phyloP scores from a whole-genome alignment of 2,888 invertebrate genomes.

The Xestia ashworthii region DNA sequence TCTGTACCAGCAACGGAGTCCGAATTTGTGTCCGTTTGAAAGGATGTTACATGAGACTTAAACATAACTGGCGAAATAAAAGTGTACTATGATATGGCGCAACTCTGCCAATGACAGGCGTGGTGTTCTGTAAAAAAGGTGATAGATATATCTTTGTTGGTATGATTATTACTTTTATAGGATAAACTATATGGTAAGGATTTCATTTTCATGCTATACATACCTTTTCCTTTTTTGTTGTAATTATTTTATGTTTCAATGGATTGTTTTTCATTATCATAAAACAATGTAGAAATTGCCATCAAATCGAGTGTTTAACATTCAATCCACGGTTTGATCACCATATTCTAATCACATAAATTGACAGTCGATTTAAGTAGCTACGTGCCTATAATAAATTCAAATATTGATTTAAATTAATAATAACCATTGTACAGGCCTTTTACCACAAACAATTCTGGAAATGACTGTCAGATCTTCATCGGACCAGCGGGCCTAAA shows the following conservation, averaged over 20 bases:
- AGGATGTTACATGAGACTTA: not conserved
- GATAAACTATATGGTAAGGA: no score
- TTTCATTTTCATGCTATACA: not conserved
- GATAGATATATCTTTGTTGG: no score
- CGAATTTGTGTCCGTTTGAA: not conserved
- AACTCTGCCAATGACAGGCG: not conserved
- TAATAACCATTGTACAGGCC: not conserved
- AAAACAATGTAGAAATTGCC: not conserved
- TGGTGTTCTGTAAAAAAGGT: no score
- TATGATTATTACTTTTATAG: no score
- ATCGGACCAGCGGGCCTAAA: no score
- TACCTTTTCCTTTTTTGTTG: not conserved
- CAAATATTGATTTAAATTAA: not conserved
- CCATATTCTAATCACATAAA: conserved; percentile 22
- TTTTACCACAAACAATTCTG: not conserved
- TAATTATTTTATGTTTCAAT: not conserved
- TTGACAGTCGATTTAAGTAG: conserved; percentile 29
- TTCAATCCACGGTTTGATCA: conserved; percentile 14
- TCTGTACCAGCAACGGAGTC: not conserved
- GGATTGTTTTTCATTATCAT: not conserved
- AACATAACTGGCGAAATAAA: not conserved
- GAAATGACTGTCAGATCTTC: not conserved
- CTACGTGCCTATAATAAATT: conserved; percentile 14
- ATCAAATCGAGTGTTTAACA: conserved; percentile 13
- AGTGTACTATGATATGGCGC: not conserved